Evolutionary conservation across 2,113 vertebrate genomes (phyloP).

Genomic region (Protomyctophum bolini): DNA sequence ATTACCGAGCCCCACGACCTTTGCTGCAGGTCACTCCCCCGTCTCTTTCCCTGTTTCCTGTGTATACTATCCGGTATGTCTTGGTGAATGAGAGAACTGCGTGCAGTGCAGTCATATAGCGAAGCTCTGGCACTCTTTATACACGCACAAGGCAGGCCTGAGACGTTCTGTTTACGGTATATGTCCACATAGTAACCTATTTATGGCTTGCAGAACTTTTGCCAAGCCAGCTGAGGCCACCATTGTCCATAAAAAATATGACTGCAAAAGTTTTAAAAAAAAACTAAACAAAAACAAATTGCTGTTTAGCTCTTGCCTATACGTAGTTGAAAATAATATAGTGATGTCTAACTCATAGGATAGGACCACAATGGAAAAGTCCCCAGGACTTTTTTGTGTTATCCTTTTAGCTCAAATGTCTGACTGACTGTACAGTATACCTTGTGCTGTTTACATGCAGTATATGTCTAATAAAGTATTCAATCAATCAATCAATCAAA

Average conservation of each 20-base stretch:
- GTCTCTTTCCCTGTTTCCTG: no score
- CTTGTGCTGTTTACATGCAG: no score
- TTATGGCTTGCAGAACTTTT: constrained; percentile 45
- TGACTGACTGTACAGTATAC: no score
- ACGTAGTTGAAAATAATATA: constrained; percentile 31
- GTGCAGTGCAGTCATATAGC: constrained; percentile 16
- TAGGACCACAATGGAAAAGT: no score
- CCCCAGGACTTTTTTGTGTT: no score
- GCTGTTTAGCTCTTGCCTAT: constrained; percentile 11
- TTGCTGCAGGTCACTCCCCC: no score
- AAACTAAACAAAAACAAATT: constrained; percentile 7
- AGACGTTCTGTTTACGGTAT: constrained; percentile 42
- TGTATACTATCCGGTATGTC: no score
- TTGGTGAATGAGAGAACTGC: constrained; percentile 5
- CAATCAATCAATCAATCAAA: no score
- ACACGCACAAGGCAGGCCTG: constrained; percentile 16
- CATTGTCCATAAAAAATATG: constrained; percentile 35
- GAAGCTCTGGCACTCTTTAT: constrained; percentile 24
- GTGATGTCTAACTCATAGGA: no score
- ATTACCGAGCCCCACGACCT: no score
- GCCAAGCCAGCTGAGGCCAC: constrained; percentile 10
- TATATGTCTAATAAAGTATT: no score
- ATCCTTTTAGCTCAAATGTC: no score
- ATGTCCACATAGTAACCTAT: constrained; percentile 60
- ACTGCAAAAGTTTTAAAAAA: constrained; percentile 24